Percentiles rank a stretch among this genome's conserved stretches.
Conservation (phyloP, 2,888 invertebrate species). For the Melikaiella ostensackeni region DNA sequence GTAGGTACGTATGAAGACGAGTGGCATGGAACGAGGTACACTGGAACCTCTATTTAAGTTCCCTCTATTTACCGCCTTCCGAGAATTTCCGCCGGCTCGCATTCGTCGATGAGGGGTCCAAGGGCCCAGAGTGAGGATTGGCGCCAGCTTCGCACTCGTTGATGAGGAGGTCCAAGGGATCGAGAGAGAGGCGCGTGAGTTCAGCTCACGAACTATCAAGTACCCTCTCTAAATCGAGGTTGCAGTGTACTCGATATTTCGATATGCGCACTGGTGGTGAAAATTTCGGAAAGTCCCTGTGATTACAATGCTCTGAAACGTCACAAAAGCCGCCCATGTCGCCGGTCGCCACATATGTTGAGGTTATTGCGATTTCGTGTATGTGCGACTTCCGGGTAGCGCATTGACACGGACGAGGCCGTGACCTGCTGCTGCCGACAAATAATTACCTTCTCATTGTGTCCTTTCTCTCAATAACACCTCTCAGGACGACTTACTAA, state of each 20-base stretch:
- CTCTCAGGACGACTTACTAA: not conserved
- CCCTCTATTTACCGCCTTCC: too few relatives aligned
- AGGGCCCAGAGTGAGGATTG: too few relatives aligned
- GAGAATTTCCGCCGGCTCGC: too few relatives aligned
- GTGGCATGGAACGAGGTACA: not conserved
- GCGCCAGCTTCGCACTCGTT: too few relatives aligned
- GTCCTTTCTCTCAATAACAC: slow-evolving; percentile 12
- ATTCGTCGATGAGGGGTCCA: too few relatives aligned
- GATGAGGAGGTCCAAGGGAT: too few relatives aligned
- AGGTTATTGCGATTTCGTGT: slow-evolving; percentile 54
- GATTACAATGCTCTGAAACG: not conserved
- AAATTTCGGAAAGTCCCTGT: slow-evolving; percentile 26
- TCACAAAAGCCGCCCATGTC: not conserved
- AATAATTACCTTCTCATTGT: slow-evolving; percentile 48
- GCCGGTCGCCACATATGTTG: slow-evolving; percentile 49
- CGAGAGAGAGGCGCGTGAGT: too few relatives aligned
- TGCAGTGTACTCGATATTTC: slow-evolving; percentile 17
- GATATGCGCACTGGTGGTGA: slow-evolving; percentile 21
- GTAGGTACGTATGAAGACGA: too few relatives aligned
- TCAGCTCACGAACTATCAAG: too few relatives aligned
- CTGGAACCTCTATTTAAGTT: too few relatives aligned
- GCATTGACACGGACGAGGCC: slow-evolving; percentile 53
- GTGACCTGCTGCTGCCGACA: slow-evolving; percentile 58
- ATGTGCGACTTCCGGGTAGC: slow-evolving; percentile 56
- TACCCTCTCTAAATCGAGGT: too few relatives aligned